A percentile compares a stretch with the other conserved stretches of the same genome.
phyloP scores from a whole-genome alignment of 2,797 vertebrate genomes.

The Falco rusticolus region DNA sequence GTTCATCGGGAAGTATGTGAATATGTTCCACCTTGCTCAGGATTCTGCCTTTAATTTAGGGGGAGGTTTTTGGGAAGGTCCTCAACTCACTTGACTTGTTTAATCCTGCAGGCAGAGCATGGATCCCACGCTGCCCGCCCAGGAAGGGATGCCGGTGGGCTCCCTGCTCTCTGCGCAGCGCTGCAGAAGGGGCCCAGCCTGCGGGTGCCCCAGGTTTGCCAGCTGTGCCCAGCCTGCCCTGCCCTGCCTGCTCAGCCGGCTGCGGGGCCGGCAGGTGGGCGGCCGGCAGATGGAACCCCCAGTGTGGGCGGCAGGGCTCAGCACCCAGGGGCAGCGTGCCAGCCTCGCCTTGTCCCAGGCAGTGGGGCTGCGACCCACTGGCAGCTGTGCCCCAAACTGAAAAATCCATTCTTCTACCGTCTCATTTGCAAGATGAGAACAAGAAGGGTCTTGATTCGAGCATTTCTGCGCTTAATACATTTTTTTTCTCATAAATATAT shows the following conservation, averaged over 20 bases:
- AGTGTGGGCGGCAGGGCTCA: not conserved
- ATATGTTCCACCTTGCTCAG: not conserved
- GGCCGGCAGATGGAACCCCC: not conserved
- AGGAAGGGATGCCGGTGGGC: not conserved
- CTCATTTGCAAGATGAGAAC: not conserved
- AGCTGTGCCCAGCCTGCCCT: not conserved
- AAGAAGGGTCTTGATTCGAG: not conserved
- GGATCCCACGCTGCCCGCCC: not conserved
- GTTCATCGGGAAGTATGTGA: not conserved
- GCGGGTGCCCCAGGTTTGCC: accelerated
- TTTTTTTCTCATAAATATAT: not conserved
- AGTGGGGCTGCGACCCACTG: not conserved
- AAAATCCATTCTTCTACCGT: not conserved
- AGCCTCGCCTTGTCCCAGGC: not conserved
- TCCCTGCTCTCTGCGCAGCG: not conserved
- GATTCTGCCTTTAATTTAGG: not conserved
- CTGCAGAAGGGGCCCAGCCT: accelerated
- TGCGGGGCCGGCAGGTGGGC: not conserved
- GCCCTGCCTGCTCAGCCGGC: not conserved
- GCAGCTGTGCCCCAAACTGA: not conserved
- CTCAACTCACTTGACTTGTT: accelerated
- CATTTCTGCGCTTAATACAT: not conserved
- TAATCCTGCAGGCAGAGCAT: not conserved
- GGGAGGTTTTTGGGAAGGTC: not conserved
- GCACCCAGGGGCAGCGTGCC: not conserved